These are phyloP conservation scores for Mactromeris polynyma DNA, from an alignment of 2,888 invertebrate species.

Conservation along the genomic window DNA sequence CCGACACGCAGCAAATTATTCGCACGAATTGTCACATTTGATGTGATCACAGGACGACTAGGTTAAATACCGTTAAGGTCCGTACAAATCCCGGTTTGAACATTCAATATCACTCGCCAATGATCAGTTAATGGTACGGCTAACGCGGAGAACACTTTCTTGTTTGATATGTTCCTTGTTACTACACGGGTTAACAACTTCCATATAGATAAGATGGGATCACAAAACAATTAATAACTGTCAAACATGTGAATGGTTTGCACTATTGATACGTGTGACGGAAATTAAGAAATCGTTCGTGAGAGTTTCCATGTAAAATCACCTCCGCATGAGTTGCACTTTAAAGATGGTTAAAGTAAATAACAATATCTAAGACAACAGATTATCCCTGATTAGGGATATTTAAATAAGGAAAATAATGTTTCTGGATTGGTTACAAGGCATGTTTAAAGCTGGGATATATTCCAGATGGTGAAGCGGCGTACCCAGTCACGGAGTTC, in stretches of 20 bases:
- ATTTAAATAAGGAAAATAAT: no score
- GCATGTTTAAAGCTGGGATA: no score
- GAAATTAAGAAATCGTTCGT: conserved; percentile 34
- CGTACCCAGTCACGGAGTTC: neutral
- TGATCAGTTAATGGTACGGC: conserved; percentile 4
- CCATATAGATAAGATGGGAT: conserved; percentile 28
- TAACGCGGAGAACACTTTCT: conserved; percentile 33
- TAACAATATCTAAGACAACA: no score
- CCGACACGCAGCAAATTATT: conserved; percentile 18
- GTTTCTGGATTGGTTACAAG: no score
- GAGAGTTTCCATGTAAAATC: neutral
- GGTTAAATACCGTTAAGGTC: neutral
- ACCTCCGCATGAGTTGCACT: neutral
- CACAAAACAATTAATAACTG: conserved; percentile 41
- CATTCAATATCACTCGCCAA: conserved; percentile 29
- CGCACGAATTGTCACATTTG: conserved; percentile 21
- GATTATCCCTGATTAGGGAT: no score
- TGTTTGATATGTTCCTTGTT: conserved; percentile 48
- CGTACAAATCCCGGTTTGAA: conserved; percentile 12
- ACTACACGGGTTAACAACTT: conserved; percentile 32
- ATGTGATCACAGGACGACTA: conserved; percentile 23
- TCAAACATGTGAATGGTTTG: conserved; percentile 10
- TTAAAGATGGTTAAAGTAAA: no score
- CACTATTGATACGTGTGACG: conserved; percentile 8
- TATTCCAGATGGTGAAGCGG: neutral